These are phyloP conservation scores for Epinotia demarniana DNA, from an alignment of 2,888 invertebrate genomes.

Conservation along the genomic window DNA sequence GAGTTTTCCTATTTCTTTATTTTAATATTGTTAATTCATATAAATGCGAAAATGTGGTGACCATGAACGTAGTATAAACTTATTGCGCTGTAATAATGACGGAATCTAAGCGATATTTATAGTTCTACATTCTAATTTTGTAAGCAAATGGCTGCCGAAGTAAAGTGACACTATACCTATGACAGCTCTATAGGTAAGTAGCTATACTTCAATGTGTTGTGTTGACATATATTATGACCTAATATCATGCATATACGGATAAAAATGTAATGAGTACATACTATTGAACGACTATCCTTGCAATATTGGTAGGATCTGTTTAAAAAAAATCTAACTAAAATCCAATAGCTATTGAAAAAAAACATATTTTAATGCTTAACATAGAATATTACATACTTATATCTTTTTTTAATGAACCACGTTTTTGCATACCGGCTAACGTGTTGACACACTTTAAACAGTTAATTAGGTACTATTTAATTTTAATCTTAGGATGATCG, in stretches of 20 bases:
- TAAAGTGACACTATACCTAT: slow-evolving; percentile 71
- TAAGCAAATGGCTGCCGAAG: slow-evolving; percentile 84
- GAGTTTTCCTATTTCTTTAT: slow-evolving; percentile 69
- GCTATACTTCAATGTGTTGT: slow-evolving; percentile 48
- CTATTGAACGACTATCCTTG: neutral
- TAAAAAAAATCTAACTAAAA: slow-evolving; percentile 5
- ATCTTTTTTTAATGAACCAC: neutral
- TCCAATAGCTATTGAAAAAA: neutral
- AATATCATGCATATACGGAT: slow-evolving; percentile 6
- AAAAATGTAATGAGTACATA: neutral
- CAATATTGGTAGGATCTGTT: neutral
- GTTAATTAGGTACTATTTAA: neutral
- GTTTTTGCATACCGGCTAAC: neutral
- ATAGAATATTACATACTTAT: neutral
- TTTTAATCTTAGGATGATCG: neutral
- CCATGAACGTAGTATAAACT: slow-evolving; percentile 31
- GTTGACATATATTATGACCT: slow-evolving; percentile 39
- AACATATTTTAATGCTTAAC: neutral
- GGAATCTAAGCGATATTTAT: slow-evolving; percentile 64
- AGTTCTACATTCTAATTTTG: slow-evolving; percentile 80
- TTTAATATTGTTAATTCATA: slow-evolving; percentile 51
- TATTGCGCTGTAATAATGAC: slow-evolving; percentile 46
- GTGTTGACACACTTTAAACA: neutral
- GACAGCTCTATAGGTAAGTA: slow-evolving; percentile 48
- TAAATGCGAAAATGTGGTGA: slow-evolving; percentile 47